Conservation (phyloP, 2,888 invertebrate genomes). For the Leucania comma region DNA sequence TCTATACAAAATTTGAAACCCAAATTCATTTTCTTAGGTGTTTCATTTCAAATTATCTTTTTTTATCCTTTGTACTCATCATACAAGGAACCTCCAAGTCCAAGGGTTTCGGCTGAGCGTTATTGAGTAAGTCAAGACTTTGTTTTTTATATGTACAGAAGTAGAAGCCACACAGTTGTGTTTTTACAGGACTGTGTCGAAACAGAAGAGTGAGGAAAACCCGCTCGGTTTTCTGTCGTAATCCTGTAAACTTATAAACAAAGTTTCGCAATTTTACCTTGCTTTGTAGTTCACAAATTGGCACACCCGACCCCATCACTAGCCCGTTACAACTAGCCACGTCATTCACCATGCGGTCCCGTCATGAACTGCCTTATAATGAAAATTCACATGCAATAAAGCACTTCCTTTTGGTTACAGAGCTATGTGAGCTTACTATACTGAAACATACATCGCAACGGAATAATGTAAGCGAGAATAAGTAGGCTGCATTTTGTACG, state of each 20-base stretch:
- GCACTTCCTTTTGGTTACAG: constrained; percentile 59
- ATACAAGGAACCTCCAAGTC: too few relatives aligned
- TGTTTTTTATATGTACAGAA: too few relatives aligned
- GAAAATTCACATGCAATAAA: constrained; percentile 75
- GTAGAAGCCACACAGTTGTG: too few relatives aligned
- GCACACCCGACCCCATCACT: constrained; percentile 44
- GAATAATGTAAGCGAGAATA: constrained; percentile 37
- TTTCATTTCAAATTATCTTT: too few relatives aligned
- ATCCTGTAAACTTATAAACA: too few relatives aligned
- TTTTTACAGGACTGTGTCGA: too few relatives aligned
- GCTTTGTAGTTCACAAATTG: not conserved
- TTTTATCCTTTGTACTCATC: not conserved
- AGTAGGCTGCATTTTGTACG: constrained; percentile 24
- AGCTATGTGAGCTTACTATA: constrained; percentile 38
- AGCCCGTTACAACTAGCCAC: constrained; percentile 29
- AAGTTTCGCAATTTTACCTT: not conserved
- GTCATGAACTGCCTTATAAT: constrained; percentile 69
- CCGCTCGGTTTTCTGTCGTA: too few relatives aligned
- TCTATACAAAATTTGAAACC: too few relatives aligned
- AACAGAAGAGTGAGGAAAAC: too few relatives aligned
- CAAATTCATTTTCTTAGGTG: too few relatives aligned
- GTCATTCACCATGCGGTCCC: constrained; percentile 57
- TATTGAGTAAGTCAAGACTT: too few relatives aligned
- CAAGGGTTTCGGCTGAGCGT: too few relatives aligned
- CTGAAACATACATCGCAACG: constrained; percentile 20